These are phyloP conservation scores for Vireo altiloquus DNA, from an alignment of 2,113 vertebrate species.

Conservation along the genomic window DNA sequence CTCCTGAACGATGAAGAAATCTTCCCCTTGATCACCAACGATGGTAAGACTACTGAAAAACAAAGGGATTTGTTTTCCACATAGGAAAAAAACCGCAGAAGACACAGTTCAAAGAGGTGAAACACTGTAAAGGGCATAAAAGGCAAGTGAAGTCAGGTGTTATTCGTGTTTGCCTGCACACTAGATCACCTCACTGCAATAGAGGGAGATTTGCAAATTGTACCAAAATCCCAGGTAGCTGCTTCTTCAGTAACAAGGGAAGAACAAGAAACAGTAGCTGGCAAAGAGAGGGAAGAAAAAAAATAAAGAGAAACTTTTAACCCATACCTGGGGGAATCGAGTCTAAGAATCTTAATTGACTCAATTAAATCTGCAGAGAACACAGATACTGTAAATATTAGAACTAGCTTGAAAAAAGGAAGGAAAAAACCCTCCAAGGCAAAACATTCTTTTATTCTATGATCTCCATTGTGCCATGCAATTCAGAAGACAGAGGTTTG, in stretches of 20 bases:
- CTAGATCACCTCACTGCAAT: neutral
- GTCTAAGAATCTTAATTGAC: constrained; percentile 59
- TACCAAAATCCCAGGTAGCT: neutral
- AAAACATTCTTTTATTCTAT: constrained; percentile 23
- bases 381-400: constrained; percentile 56
- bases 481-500: constrained; percentile 50
- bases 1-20: neutral
- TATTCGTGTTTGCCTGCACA: neutral
- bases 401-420: constrained; percentile 14
- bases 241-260: neutral
- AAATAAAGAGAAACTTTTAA: neutral
- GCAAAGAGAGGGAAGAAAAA: neutral
- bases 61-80: neutral
- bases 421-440: constrained; percentile 14
- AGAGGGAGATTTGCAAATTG: neutral
- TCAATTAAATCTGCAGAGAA: constrained; percentile 58
- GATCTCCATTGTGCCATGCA: constrained; percentile 10
- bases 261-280: neutral
- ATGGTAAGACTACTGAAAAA: neutral
- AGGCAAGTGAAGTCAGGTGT: neutral
- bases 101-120: neutral
- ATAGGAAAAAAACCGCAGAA: neutral
- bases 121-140: neutral
- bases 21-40: neutral
- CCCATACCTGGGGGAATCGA: neutral